Evolutionary conservation across 1,140 invertebrate species (phyloP).

Genomic region (Heliothis virescens): DNA sequence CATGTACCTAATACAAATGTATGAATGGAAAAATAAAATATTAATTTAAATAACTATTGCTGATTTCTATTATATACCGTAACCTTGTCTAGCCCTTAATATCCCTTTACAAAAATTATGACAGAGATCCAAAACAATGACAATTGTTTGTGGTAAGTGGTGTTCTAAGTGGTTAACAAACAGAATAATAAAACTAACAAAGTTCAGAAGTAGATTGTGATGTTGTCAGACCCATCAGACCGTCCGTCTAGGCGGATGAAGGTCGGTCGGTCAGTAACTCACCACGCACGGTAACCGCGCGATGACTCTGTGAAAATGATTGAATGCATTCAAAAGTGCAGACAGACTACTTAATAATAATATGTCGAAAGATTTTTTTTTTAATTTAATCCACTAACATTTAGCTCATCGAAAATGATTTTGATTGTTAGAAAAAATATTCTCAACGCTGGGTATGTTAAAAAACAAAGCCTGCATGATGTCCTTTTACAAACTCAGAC

Average conservation of each 20-base stretch:
- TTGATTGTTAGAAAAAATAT: too few species aligned
- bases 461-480: too few species aligned
- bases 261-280: background rate
- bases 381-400: background rate
- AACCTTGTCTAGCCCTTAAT: too few species aligned
- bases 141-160: background rate
- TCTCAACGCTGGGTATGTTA: too few species aligned
- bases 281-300: background rate
- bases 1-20: too few species aligned
- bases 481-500: too few species aligned
- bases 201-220: background rate
- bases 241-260: background rate
- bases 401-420: too few species aligned
- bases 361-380: background rate
- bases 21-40: too few species aligned
- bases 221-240: background rate
- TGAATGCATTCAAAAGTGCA: background rate
- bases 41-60: too few species aligned
- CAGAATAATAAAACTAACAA: background rate
- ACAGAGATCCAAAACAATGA: background rate
- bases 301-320: slow-evolving; percentile 27
- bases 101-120: too few species aligned
- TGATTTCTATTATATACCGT: too few species aligned
- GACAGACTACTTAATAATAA: background rate
- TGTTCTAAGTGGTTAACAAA: too few species aligned